A percentile compares a stretch with the other conserved stretches of the same genome.
These are phyloP conservation scores for Nyctalus aviator DNA, from an alignment of 2,797 vertebrate genomes.

Conservation along the genomic window DNA sequence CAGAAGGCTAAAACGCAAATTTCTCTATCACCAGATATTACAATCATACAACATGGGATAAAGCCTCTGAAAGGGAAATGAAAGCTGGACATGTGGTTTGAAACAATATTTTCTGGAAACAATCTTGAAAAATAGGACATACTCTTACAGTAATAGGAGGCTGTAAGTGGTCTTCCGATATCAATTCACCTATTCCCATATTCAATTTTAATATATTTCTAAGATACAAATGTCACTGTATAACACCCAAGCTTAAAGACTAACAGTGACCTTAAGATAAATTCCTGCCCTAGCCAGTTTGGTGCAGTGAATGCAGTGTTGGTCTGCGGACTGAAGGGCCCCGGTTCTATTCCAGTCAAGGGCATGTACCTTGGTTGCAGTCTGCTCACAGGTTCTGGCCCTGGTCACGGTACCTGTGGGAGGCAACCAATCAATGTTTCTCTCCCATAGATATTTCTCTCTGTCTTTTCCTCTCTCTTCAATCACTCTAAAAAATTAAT, in stretches of 20 bases:
- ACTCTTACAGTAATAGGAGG: not conserved
- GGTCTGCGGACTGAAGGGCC: no score
- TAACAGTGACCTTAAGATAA: not conserved
- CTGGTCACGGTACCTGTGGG: no score
- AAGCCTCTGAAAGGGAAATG: not conserved
- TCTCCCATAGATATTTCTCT: no score
- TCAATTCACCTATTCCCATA: not conserved
- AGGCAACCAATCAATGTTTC: no score
- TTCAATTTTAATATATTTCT: not conserved
- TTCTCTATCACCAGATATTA: not conserved
- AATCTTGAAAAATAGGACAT: not conserved
- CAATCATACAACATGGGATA: not conserved
- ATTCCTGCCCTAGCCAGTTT: not conserved
- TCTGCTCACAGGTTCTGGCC: no score
- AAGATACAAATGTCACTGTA: not conserved
- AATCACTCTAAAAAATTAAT: no score
- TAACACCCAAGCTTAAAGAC: rapidly evolving
- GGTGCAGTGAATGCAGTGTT: no score
- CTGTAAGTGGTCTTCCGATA: not conserved
- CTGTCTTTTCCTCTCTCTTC: no score
- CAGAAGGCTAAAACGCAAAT: not conserved
- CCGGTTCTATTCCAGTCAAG: no score
- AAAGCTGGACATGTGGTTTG: not conserved
- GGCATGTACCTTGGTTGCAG: no score
- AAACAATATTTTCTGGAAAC: not conserved